Evolutionary conservation across 2,113 vertebrate species (phyloP), one percentile per base, ranked within the genome.

Genomic region (Hydrochoerus hydrochaeris): DNA sequence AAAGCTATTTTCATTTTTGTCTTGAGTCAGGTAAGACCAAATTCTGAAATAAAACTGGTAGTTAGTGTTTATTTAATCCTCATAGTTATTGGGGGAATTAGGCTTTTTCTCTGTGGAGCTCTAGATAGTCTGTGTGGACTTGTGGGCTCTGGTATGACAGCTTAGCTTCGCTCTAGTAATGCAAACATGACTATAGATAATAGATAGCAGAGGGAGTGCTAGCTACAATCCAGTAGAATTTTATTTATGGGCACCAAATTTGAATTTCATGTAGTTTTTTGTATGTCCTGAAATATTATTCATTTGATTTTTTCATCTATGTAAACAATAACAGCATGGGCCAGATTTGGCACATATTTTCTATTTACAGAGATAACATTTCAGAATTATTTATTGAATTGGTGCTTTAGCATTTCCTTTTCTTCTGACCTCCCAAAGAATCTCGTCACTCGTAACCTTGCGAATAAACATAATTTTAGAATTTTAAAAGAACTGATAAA

Each of bases 11-110:
- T 81, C 16, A 83, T 87, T 94, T 95, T 26, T 54, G 85, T 13
- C n/a, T 85, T 89, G 41, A 86, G 20, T 8, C 41, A 93, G n/a
- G 20, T 92, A 80, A 91, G 65, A 57, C 60, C 12, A 95, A 67
- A 95, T 88, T 95, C 57, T 93, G 35, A 97, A 82, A 91, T 87
- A 82, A 81, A 71, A 81, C 63, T 85, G 85, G 32, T 94, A 58
- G 44, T 85, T 80, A 65, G 32, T 86, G 5, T 10, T 95, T 86
- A 14, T 19, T 2, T 94, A 80, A 69, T 75, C 57, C 24, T 90
- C 16, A 63, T 58, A 92, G 75, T 46, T 71, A 4, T 81, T 78
- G 20, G n/a, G 75, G 4, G 28, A n/a, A 20, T 85, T 93, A 58
- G n/a, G 5, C 35, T 84, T 96, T 91, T 82, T 96, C 88, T 82